Evolutionary conservation across 2,797 vertebrate species (phyloP), one percentile per base, ranked within the genome.

Genomic region (Vipera ursinii): DNA sequence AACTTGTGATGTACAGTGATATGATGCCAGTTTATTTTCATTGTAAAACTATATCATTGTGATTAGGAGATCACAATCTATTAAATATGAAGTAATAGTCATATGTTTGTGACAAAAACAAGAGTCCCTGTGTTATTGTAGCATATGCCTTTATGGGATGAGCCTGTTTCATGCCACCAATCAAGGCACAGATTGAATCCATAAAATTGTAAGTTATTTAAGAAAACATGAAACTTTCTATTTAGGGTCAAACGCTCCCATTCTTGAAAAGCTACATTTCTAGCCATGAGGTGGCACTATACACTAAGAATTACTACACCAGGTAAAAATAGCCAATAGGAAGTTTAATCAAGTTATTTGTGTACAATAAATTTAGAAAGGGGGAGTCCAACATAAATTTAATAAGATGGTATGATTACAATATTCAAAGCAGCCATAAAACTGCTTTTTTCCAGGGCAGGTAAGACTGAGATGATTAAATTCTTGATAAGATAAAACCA

Each of bases 251-350:
- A 51, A 63, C 0, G 55, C 44, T 44, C 5, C 9, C 32, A 78
- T 87, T 88, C n/a, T 51, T 26, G 91, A 95, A 69, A 90, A 48
- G 94, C 86, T 93, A 86, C 13, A 14, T 51, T 93, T 92, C 73
- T 85, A 56, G 87, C 97, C 98, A 97, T 96, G 86, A 17, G 96
- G 96, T 98, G 97, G 97, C 96, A 91, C 93, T 92, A 92, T 89
- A 90, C 59, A 65, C 97, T 93, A 95, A 97, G 88, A 92, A 96
- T 95, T 96, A 44, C 3, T 2, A 3, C 22, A 60, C 13, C n/a
- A 2, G 57, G 14, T 55, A 22, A 12, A 15, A 14, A 60, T 48
- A 56, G 10, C 59, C 69, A 12, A 69, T 59, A 6, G 26, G 14
- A 60, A 48, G 4, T 57, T 53, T 53, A 32, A 28, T 61, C 51